Percentiles rank a stretch among this genome's conserved stretches.
Conservation (phyloP, 2,888 invertebrate species). For the Nudaria mundana region DNA sequence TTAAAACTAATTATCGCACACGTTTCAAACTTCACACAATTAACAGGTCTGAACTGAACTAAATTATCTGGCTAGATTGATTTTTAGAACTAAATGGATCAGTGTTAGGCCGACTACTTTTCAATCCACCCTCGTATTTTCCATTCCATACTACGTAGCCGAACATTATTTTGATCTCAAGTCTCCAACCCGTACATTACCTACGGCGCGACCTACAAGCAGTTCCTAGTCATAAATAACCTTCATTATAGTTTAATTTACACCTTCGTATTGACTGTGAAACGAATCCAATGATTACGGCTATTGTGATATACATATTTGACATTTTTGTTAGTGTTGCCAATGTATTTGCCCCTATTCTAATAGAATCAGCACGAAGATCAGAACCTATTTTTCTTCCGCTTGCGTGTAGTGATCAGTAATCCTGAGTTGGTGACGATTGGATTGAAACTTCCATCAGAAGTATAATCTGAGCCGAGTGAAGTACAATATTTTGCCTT, state of each 20-base stretch:
- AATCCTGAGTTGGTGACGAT: too few species aligned
- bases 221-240: slow-evolving; percentile 35
- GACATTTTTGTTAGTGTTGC: background rate
- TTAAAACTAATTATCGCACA: too few species aligned
- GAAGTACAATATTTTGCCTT: slow-evolving; percentile 16
- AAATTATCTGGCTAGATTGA: too few species aligned
- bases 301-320: slow-evolving; percentile 1
- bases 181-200: slow-evolving; percentile 38
- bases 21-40: too few species aligned
- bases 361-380: slow-evolving; percentile 1
- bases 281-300: slow-evolving; percentile 32
- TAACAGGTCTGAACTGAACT: too few species aligned
- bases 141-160: slow-evolving; percentile 20
- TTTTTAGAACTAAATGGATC: too few species aligned
- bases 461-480: too few species aligned
- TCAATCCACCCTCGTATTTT: too few species aligned
- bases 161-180: slow-evolving; percentile 25
- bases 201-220: slow-evolving; percentile 30
- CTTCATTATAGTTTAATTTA: slow-evolving; percentile 29
- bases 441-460: slow-evolving; percentile 3
- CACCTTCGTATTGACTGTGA: slow-evolving; percentile 14
- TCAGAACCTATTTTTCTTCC: background rate
- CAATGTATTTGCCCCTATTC: background rate
- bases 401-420: background rate
- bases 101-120: too few species aligned